phyloP scores from a whole-genome alignment of 1,140 invertebrate genomes.

The Teleopsis dalmanni region DNA sequence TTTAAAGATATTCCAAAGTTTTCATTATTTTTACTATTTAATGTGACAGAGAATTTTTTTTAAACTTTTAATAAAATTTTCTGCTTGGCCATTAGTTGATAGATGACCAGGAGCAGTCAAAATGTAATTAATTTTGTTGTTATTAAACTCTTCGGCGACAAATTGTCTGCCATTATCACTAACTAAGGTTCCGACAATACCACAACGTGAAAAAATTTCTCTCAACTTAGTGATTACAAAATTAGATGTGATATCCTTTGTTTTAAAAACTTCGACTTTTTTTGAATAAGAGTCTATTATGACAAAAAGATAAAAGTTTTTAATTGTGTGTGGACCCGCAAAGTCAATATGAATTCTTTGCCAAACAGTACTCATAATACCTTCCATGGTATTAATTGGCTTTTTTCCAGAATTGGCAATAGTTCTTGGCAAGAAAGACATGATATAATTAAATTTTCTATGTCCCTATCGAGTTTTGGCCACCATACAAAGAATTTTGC shows the following conservation, averaged over 20 bases:
- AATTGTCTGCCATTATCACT: slow-evolving; percentile 5
- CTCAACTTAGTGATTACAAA: slow-evolving; percentile 6
- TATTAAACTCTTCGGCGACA: neutral
- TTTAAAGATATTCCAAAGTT: neutral
- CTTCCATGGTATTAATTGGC: slow-evolving; percentile 8
- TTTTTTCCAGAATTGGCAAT: slow-evolving; percentile 8
- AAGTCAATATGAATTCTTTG: neutral
- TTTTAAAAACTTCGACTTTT: neutral
- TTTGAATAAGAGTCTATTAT: neutral
- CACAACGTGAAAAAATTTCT: neutral
- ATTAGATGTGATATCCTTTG: slow-evolving; percentile 4
- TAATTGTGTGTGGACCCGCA: neutral
- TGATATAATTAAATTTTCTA: slow-evolving; percentile 8
- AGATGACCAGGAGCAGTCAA: slow-evolving; percentile 2
- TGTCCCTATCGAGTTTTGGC: slow-evolving; percentile 6
- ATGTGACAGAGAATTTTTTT: slow-evolving; percentile 8
- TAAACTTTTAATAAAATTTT: slow-evolving; percentile 7
- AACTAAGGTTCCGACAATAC: slow-evolving; percentile 2
- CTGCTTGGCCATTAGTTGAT: slow-evolving; percentile 7
- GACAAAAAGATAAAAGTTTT: neutral
- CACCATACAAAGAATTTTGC: slow-evolving; percentile 8
- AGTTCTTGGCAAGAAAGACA: slow-evolving; percentile 3
- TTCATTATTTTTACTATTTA: slow-evolving; percentile 5
- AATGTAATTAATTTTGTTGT: slow-evolving; percentile 7
- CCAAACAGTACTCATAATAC: slow-evolving; percentile 3